Base-by-base conservation (phyloP, 2,113 vertebrate species). In the Tachuris rubrigastra region DNA sequence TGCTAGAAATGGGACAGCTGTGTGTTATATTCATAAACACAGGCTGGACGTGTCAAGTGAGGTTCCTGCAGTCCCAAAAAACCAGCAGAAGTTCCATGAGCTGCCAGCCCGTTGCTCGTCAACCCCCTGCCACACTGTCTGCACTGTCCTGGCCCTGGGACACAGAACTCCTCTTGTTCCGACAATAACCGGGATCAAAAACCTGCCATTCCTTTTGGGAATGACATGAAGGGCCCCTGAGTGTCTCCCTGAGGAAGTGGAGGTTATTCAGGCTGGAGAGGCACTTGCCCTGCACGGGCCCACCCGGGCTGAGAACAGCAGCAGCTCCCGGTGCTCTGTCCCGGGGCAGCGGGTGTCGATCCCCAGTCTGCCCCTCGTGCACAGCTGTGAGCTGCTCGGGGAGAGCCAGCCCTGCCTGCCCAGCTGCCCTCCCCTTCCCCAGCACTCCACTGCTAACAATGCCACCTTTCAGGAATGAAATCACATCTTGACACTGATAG, bases 391-490 rank as follows among this genome's bases (percentile, higher is more conserved):
- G 60, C 10, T 58, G 92, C 49, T 93, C 63, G 25, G 84, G 60
- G 89, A 96, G 87, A 94, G 62, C 89, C 94, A 81, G 46, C 95
- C 77, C 87, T 89, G 49, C 91, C 52, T 33, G 67, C 92, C 96
- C 97, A 98, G 97, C 97, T 98, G 97, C 96, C 96, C 96, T 73
- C 85, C 93, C 91, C 88, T 87, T 97, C 97, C 95, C 88, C 95
- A 95, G 88, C 97, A 97, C 94, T 97, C 97, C 80, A 77, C 63
- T 65, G 95, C 22, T 84, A 92, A 98, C 97, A 98, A 98, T 97
- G 41, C 87, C 67, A 95, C 66, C 96, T 98, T 97, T 98, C 97
- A 97, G 96, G 93, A 79, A 47, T 28, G 93, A 97, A 97, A 97
- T 89, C 85, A 93, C 96, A 97, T 93, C 96, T 94, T n/a, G 49